Evolutionary conservation across 2,888 invertebrate genomes (phyloP).

Genomic region (Bursaphelenchus okinawaensis): DNA sequence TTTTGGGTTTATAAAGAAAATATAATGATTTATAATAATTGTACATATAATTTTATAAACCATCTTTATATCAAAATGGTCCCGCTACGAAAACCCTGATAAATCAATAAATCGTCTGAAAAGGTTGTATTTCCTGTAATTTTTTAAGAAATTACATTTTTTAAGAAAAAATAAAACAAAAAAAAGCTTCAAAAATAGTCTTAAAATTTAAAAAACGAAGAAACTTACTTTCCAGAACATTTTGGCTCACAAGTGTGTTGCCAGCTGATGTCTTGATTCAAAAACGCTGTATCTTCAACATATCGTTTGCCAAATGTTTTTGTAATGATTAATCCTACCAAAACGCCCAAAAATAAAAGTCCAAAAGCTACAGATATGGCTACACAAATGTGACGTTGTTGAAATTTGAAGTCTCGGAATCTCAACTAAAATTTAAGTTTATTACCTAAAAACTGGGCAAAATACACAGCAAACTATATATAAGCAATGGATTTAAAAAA

Average conservation of each 20-base stretch:
- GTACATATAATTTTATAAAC: too few species aligned
- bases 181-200: too few species aligned
- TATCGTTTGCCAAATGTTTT: background rate
- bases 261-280: conserved; percentile 4
- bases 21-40: too few species aligned
- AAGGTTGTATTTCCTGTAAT: too few species aligned
- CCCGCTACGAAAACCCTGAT: too few species aligned
- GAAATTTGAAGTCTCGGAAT: conserved; percentile 6
- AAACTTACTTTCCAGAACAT: background rate
- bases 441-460: background rate
- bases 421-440: conserved; percentile 3
- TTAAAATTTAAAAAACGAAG: too few species aligned
- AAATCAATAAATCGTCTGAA: too few species aligned
- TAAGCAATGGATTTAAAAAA: too few species aligned
- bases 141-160: background rate
- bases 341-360: background rate
- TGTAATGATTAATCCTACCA: background rate
- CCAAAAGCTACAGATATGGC: background rate
- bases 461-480: too few species aligned
- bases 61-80: too few species aligned
- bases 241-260: conserved; percentile 5
- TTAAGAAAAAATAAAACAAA: background rate
- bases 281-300: conserved; percentile 2
- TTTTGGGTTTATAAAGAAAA: too few species aligned
- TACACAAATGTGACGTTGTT: conserved; percentile 1